Conservation (phyloP, 2,888 invertebrate genomes). For the Acleris holmiana region DNA sequence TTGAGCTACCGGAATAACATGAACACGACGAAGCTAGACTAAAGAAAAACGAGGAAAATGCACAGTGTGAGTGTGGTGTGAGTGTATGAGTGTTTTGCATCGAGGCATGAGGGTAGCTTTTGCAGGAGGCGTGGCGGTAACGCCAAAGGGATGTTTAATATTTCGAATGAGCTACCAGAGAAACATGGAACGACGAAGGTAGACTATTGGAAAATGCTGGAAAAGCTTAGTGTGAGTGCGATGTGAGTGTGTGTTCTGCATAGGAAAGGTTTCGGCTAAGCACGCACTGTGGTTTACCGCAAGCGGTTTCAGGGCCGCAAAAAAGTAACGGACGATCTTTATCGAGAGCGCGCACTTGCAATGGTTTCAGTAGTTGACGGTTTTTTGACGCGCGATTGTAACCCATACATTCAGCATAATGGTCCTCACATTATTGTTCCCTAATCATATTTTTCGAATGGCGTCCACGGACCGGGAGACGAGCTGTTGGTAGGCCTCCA, state of each 20-base stretch:
- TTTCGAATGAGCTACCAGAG: neutral
- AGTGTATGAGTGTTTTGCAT: neutral
- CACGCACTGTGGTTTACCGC: too few relatives aligned
- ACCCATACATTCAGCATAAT: too few relatives aligned
- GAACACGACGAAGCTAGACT: neutral
- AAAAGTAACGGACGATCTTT: too few relatives aligned
- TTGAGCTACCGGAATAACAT: neutral
- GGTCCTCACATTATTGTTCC: too few relatives aligned
- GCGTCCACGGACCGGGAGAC: too few relatives aligned
- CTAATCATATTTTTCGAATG: too few relatives aligned
- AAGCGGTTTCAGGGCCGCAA: too few relatives aligned
- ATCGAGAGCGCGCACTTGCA: too few relatives aligned
- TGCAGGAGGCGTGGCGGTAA: neutral
- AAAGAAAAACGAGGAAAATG: neutral
- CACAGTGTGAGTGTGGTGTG: neutral
- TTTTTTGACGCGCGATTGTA: too few relatives aligned
- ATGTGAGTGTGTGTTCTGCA: neutral
- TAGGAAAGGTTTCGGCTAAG: neutral
- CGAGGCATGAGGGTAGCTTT: neutral
- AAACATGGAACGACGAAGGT: neutral
- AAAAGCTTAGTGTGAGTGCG: neutral
- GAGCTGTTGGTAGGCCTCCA: too few relatives aligned
- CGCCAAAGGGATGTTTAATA: neutral
- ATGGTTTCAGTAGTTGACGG: too few relatives aligned
- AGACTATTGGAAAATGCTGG: neutral